A percentile compares a stretch with the other conserved stretches of the same genome.
Evolutionary conservation across 2,113 vertebrate genomes (phyloP).

Genomic region (Triplophysa tibetana): DNA sequence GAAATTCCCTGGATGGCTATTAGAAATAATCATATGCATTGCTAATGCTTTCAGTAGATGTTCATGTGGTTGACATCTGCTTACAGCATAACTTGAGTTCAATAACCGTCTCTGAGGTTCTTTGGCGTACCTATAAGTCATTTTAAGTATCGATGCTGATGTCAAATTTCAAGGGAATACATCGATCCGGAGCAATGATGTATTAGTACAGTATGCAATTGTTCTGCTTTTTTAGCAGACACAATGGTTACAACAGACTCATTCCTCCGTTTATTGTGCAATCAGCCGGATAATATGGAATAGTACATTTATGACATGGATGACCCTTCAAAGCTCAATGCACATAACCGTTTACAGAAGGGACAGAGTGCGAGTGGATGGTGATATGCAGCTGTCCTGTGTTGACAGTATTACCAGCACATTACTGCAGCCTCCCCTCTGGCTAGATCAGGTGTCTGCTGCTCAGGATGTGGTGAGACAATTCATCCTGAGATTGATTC

Average conservation of each 20-base stretch:
- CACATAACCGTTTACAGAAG: not conserved
- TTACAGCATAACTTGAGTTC: not conserved
- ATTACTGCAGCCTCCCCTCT: conserved; percentile 65
- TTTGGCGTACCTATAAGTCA: conserved; percentile 1
- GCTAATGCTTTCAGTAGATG: not conserved
- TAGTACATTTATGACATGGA: not conserved
- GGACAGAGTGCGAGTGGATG: conserved; percentile 27
- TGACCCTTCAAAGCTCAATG: not conserved
- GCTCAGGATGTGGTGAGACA: conserved; percentile 78
- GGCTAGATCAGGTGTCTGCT: conserved; percentile 74
- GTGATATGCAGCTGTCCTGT: conserved; percentile 55
- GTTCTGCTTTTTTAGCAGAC: not conserved
- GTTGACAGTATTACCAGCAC: conserved; percentile 66
- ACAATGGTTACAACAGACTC: not conserved
- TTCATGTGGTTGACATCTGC: not conserved
- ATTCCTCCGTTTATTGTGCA: conserved; percentile 11
- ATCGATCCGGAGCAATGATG: not conserved
- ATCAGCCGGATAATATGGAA: conserved; percentile 20
- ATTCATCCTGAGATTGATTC: conserved; percentile 81
- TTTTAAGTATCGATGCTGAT: not conserved
- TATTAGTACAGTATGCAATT: not conserved
- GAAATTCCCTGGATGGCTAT: conserved; percentile 13
- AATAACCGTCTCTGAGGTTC: not conserved
- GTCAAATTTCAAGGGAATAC: conserved; percentile 13
- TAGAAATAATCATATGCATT: conserved; percentile 12